Evolutionary conservation across 2,113 vertebrate species (phyloP).

Genomic region (Dolichallabes microphthalmus): DNA sequence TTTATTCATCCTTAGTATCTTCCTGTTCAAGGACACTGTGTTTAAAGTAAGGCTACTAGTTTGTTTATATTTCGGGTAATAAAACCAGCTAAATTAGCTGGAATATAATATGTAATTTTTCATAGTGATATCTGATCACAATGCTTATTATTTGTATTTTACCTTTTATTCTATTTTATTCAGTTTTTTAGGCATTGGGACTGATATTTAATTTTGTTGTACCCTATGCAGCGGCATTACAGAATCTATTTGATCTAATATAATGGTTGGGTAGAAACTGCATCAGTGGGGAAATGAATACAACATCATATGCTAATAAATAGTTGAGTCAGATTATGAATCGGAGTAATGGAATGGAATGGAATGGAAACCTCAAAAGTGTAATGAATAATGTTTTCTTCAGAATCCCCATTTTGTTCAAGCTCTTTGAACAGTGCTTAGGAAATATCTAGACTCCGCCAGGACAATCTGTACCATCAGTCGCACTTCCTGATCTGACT

Average conservation of each 20-base stretch:
- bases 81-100: neutral
- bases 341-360: neutral
- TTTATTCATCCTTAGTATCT: neutral
- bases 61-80: neutral
- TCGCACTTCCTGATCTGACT: neutral
- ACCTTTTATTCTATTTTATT: too few relatives aligned
- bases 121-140: too few relatives aligned
- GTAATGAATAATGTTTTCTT: too few relatives aligned
- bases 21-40: neutral
- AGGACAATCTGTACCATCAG: neutral
- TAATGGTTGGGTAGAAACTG: neutral
- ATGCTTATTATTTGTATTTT: too few relatives aligned
- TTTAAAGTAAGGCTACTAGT: neutral
- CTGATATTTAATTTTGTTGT: too few relatives aligned
- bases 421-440: neutral
- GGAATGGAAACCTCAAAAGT: neutral
- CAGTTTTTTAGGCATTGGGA: too few relatives aligned
- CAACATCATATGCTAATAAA: neutral
- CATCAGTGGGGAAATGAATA: neutral
- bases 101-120: neutral
- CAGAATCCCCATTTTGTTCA: neutral
- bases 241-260: neutral
- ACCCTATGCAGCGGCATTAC: too few relatives aligned
- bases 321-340: neutral
- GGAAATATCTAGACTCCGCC: neutral